Evolutionary conservation across 2,113 vertebrate species (phyloP).

Genomic region (Platysteira castanea): DNA sequence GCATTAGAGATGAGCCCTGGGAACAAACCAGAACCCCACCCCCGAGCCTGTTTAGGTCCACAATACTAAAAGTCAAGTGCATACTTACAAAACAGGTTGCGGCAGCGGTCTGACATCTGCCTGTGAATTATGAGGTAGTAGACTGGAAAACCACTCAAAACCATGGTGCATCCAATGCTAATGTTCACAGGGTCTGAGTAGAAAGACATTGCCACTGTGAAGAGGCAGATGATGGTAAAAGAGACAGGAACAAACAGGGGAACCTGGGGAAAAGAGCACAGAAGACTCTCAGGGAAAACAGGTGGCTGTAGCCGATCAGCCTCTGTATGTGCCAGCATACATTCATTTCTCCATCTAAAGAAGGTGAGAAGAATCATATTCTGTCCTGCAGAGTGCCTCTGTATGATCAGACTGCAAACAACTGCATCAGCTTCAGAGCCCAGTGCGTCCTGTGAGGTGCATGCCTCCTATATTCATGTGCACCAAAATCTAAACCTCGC

Average conservation of each 20-base stretch:
- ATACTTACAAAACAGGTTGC: constrained; percentile 51
- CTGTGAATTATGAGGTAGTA: constrained; percentile 59
- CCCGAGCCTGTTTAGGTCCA: accelerated
- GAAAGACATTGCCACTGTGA: constrained; percentile 71
- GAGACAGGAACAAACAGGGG: constrained; percentile 66
- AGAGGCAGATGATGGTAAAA: constrained; percentile 69
- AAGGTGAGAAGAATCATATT: neutral
- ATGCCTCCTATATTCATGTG: neutral
- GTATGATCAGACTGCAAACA: neutral
- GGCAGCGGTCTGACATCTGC: constrained; percentile 35
- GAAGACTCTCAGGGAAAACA: neutral
- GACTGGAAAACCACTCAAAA: constrained; percentile 73
- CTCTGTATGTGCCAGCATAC: accelerated
- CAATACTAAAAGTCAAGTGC: neutral
- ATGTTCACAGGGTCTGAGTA: constrained; percentile 72
- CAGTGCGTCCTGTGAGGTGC: neutral
- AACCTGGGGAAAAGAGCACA: constrained; percentile 45
- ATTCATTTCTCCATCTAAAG: neutral
- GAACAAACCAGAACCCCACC: neutral
- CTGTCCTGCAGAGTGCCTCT: neutral
- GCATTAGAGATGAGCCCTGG: neutral
- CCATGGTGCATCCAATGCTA: constrained; percentile 64
- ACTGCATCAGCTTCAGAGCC: neutral
- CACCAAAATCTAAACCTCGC: neutral
- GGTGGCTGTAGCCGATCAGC: neutral